Conservation (phyloP, 2,888 invertebrate species). For the Hypsopygia costalis region DNA sequence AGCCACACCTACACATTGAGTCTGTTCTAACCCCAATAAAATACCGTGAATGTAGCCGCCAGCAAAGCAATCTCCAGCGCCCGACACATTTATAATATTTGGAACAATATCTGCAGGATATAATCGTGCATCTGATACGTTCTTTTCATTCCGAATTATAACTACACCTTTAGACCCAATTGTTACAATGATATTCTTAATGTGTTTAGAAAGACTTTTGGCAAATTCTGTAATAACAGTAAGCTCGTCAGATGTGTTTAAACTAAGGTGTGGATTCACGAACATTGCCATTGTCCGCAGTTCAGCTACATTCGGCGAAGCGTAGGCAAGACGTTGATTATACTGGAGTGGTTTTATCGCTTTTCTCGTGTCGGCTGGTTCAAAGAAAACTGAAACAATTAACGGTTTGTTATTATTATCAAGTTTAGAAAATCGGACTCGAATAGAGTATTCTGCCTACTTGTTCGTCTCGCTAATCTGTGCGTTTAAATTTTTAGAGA, state of each 20-base stretch:
- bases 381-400: conserved; percentile 89
- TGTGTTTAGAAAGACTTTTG: conserved; percentile 58
- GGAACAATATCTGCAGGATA: conserved; percentile 61
- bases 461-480: too few relatives aligned
- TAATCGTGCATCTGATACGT: conserved; percentile 25
- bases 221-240: conserved; percentile 44
- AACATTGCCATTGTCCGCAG: conserved; percentile 83
- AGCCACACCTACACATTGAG: conserved; percentile 81
- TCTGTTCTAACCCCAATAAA: conserved; percentile 75
- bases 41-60: conserved; percentile 85
- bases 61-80: conserved; percentile 89
- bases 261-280: conserved; percentile 47
- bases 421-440: too few relatives aligned
- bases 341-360: conserved; percentile 85
- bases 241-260: conserved; percentile 23
- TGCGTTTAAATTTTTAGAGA: too few relatives aligned
- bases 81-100: conserved; percentile 86
- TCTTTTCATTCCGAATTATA: conserved; percentile 43
- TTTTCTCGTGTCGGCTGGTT: conserved; percentile 91
- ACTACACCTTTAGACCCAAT: conserved; percentile 82
- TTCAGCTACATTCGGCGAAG: conserved; percentile 91
- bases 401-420: too few relatives aligned
- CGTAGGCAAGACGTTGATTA: conserved; percentile 74
- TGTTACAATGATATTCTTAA: conserved; percentile 82
- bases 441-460: too few relatives aligned